Conservation (phyloP, 2,113 vertebrate species). For the Sturnus vulgaris region DNA sequence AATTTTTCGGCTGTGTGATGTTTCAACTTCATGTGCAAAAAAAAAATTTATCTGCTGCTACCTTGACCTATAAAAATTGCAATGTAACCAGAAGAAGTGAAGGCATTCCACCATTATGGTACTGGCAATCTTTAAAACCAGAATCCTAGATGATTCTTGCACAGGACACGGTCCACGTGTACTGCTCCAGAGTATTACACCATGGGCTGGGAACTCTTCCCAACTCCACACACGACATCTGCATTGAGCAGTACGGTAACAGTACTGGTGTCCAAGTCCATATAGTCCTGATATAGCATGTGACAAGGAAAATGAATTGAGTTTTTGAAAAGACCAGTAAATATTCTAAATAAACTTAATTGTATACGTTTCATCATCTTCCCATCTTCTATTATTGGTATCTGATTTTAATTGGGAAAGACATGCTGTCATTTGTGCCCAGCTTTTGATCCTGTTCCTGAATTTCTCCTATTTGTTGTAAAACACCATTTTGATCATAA, state of each 20-base stretch:
- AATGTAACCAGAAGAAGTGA: neutral
- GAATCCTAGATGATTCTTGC: neutral
- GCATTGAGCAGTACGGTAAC: rapidly evolving
- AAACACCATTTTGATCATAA: neutral
- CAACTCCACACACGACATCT: neutral
- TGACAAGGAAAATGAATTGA: neutral
- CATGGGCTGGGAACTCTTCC: neutral
- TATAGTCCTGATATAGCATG: neutral
- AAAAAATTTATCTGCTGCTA: neutral
- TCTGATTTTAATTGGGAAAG: neutral
- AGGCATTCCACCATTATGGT: neutral
- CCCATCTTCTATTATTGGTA: neutral
- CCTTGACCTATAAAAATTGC: neutral
- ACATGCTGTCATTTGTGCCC: neutral
- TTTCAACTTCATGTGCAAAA: neutral
- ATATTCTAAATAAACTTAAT: neutral
- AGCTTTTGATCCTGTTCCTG: neutral
- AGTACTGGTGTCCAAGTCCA: neutral
- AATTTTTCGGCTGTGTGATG: neutral
- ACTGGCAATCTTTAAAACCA: neutral
- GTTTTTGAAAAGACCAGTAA: neutral
- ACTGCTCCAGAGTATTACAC: neutral
- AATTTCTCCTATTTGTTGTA: neutral
- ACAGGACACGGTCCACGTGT: neutral
- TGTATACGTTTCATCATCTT: neutral